Conservation (phyloP, 2,888 invertebrate species). For the Hyalella azteca region DNA sequence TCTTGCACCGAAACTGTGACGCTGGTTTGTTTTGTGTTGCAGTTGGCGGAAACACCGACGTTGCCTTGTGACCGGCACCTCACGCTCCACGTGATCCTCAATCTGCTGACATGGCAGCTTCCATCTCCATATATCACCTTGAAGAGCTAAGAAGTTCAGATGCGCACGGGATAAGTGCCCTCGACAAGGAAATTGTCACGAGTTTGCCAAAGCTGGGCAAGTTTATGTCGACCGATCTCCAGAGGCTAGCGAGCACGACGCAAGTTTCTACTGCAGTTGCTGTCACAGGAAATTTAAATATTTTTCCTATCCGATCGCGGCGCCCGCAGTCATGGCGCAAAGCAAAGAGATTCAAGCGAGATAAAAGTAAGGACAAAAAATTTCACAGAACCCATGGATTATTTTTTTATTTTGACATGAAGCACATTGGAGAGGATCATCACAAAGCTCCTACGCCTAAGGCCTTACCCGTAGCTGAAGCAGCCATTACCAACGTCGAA, state of each 20-base stretch:
- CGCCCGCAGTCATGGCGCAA: background rate
- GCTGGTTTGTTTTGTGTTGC: no score
- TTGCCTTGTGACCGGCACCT: background rate
- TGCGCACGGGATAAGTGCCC: background rate
- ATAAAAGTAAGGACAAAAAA: background rate
- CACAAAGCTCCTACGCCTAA: background rate
- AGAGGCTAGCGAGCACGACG: background rate
- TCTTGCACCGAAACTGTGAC: no score
- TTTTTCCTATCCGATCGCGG: background rate
- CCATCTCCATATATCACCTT: slow-evolving; percentile 22
- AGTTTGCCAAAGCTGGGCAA: background rate
- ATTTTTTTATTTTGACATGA: background rate
- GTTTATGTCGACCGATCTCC: background rate
- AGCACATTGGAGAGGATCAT: background rate
- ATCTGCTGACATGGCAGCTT: background rate
- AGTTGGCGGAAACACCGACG: no score
- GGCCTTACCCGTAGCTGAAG: background rate
- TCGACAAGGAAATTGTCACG: background rate
- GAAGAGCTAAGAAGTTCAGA: background rate
- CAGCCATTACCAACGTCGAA: background rate
- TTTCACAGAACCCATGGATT: no score
- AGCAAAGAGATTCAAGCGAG: background rate
- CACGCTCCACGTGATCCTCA: background rate
- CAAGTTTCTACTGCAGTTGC: background rate
- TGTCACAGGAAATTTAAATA: background rate